Conservation (phyloP, 2,888 invertebrate genomes). For the Ditylenchus weischeri region DNA sequence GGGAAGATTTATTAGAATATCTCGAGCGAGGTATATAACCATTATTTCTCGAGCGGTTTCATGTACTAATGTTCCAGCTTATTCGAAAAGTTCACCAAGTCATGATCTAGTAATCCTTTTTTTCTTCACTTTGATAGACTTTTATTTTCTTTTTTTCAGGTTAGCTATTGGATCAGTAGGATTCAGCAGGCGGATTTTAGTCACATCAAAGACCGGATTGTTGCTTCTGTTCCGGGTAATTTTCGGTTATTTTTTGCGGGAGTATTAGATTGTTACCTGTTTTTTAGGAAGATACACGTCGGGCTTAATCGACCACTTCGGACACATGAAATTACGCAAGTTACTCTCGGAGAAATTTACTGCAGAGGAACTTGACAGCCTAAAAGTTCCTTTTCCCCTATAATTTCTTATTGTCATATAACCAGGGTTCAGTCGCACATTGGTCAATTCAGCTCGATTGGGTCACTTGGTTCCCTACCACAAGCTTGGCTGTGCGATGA, state of each 20-base stretch:
- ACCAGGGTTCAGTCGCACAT: background rate
- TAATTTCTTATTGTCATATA: no score
- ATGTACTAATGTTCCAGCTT: slow-evolving; percentile 1
- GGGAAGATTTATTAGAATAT: slow-evolving; percentile 26
- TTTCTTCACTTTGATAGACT: no score
- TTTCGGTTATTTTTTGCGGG: background rate
- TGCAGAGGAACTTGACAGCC: slow-evolving; percentile 23
- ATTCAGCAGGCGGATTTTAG: slow-evolving; percentile 15
- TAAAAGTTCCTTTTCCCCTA: slow-evolving; percentile 3
- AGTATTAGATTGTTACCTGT: no score
- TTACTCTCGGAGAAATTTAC: slow-evolving; percentile 20
- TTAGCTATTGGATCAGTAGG: slow-evolving; percentile 3
- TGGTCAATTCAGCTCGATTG: slow-evolving; percentile 49
- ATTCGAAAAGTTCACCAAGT: slow-evolving; percentile 3
- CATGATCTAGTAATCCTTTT: background rate
- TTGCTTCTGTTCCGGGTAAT: slow-evolving; percentile 47
- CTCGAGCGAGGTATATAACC: slow-evolving; percentile 11
- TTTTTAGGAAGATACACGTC: slow-evolving; percentile 6
- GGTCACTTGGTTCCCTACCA: slow-evolving; percentile 68
- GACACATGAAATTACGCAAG: slow-evolving; percentile 26
- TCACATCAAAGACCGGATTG: slow-evolving; percentile 35
- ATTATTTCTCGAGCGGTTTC: background rate
- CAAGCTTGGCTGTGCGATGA: slow-evolving; percentile 75
- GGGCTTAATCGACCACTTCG: slow-evolving; percentile 14
- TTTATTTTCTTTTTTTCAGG: no score